These are phyloP conservation scores for Omphaloscelis lunosa DNA, from an alignment of 2,888 invertebrate species.

Conservation along the genomic window DNA sequence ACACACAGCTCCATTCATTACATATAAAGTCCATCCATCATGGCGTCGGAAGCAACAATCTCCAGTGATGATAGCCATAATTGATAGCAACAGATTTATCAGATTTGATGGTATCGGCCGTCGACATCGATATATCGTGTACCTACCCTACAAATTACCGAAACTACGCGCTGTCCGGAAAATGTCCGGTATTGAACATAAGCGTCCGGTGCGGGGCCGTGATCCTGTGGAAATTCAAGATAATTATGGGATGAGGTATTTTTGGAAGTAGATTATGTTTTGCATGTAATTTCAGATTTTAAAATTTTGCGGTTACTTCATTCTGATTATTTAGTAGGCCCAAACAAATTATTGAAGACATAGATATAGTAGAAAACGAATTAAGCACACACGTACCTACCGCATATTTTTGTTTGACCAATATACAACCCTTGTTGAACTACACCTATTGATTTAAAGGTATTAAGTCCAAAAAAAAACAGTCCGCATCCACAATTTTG, in stretches of 20 bases:
- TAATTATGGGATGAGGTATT: not conserved
- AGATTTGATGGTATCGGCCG: constrained; percentile 44
- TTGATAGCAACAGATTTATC: constrained; percentile 59
- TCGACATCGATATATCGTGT: constrained; percentile 26
- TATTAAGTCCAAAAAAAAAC: constrained; percentile 45
- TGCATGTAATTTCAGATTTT: not conserved
- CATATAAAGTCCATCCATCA: constrained; percentile 38
- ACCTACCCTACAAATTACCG: constrained; percentile 32
- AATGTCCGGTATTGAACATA: constrained; percentile 18
- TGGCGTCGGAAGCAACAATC: constrained; percentile 46
- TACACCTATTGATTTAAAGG: constrained; percentile 30
- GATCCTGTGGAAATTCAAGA: not conserved
- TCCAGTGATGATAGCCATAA: constrained; percentile 53
- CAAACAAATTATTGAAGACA: not conserved
- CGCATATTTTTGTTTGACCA: constrained; percentile 29
- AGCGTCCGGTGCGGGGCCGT: not conserved
- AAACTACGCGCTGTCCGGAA: constrained; percentile 16
- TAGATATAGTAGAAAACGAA: not conserved
- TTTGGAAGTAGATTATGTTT: not conserved
- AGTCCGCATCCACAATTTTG: constrained; percentile 40
- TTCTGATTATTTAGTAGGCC: not conserved
- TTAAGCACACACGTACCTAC: constrained; percentile 1
- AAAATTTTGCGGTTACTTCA: not conserved
- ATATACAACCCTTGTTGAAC: constrained; percentile 13
- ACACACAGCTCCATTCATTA: constrained; percentile 27